Evolutionary conservation across 2,113 vertebrate genomes (phyloP).

Genomic region (Hypocryptadius cinnamomeus): DNA sequence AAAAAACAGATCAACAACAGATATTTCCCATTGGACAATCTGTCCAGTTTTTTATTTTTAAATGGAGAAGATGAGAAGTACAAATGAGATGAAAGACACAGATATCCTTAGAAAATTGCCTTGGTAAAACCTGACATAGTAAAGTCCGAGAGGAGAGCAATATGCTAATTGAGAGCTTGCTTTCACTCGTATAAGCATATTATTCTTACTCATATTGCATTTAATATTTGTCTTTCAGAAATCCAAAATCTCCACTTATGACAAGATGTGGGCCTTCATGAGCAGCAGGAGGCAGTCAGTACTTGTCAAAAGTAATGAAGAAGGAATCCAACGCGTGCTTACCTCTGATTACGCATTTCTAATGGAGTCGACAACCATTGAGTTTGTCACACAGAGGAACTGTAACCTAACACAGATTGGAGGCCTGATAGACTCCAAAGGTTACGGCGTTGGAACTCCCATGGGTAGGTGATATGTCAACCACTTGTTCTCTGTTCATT

Average conservation of each 20-base stretch:
- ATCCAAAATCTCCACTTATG: constrained; percentile 98
- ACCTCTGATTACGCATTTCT: constrained; percentile 97
- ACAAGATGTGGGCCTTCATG: constrained; percentile 99
- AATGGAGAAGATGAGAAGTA: background rate
- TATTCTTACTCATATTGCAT: background rate
- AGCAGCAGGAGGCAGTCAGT: constrained; percentile 94
- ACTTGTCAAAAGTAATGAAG: constrained; percentile 94
- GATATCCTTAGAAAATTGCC: background rate
- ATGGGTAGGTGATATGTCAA: constrained; percentile 84
- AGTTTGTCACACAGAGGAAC: constrained; percentile 94
- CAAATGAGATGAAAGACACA: background rate
- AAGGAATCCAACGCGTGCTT: constrained; percentile 93
- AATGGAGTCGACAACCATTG: constrained; percentile 98
- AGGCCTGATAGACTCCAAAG: constrained; percentile 95
- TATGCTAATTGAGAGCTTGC: background rate
- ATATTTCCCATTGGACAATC: background rate
- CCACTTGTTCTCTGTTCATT: constrained; percentile 22
- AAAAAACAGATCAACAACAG: background rate
- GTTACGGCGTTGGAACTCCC: constrained; percentile 94
- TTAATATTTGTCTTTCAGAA: constrained; percentile 75
- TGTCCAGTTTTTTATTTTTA: background rate
- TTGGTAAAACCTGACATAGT: background rate
- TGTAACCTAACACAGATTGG: constrained; percentile 98
- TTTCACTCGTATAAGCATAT: background rate
- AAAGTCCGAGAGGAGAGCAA: background rate